A percentile compares a stretch with the other conserved stretches of the same genome.
phyloP scores from a whole-genome alignment of 2,113 vertebrate species.

The Ariopsis seemanni region DNA sequence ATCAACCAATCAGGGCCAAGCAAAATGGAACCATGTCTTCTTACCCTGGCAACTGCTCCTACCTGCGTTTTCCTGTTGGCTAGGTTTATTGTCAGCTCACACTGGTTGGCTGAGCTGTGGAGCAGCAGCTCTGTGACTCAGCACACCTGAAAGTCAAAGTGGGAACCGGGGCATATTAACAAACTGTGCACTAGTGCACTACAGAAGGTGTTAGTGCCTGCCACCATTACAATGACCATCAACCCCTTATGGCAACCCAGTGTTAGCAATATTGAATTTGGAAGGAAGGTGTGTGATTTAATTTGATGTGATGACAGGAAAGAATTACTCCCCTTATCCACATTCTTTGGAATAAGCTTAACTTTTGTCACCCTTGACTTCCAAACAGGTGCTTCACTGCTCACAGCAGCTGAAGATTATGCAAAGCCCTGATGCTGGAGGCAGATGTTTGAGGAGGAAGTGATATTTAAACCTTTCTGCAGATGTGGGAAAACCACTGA shows the following conservation, averaged over 20 bases:
- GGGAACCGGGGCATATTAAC: slow-evolving; percentile 5
- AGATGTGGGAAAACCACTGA: slow-evolving; percentile 63
- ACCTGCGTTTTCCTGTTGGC: slow-evolving; percentile 62
- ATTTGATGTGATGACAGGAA: not conserved
- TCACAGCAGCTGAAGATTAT: slow-evolving; percentile 11
- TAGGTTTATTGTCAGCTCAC: slow-evolving; percentile 52
- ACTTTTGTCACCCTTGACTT: not conserved
- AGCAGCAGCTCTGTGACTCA: slow-evolving; percentile 44
- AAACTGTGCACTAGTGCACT: not conserved
- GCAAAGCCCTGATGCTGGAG: slow-evolving; percentile 23
- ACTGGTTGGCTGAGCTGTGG: slow-evolving; percentile 56
- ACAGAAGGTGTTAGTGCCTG: not conserved
- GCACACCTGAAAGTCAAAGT: slow-evolving; percentile 42
- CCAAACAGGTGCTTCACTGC: not conserved
- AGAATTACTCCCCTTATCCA: not conserved
- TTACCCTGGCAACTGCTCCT: slow-evolving; percentile 71
- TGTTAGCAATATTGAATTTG: not conserved
- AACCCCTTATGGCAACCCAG: not conserved
- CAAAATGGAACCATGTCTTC: slow-evolving; percentile 58
- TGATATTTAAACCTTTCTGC: slow-evolving; percentile 66
- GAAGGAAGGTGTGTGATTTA: not conserved
- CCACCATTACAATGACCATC: not conserved
- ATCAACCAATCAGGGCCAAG: slow-evolving; percentile 65
- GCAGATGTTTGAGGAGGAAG: slow-evolving; percentile 57
- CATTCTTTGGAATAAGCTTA: not conserved